Conservation (phyloP, 2,888 invertebrate species). For the Xylota segnis region DNA sequence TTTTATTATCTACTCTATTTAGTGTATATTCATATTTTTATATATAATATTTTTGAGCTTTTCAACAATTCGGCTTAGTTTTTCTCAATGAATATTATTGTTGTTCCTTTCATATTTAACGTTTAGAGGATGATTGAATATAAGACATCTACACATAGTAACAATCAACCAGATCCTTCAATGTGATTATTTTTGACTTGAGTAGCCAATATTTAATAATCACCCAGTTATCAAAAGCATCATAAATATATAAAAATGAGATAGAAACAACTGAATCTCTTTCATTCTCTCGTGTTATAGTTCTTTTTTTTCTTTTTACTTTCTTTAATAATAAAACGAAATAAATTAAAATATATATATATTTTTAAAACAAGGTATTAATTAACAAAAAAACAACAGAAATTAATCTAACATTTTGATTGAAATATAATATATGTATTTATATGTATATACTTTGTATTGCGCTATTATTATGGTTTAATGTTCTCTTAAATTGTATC, state of each 20-base stretch:
- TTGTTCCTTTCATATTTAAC: slow-evolving; percentile 55
- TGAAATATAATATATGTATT: slow-evolving; percentile 57
- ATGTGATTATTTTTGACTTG: not conserved
- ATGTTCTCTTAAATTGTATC: slow-evolving; percentile 74
- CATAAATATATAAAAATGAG: not conserved
- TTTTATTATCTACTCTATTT: slow-evolving; percentile 32
- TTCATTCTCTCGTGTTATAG: slow-evolving; percentile 11
- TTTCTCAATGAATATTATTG: slow-evolving; percentile 13
- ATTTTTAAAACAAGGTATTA: slow-evolving; percentile 20
- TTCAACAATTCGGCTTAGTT: slow-evolving; percentile 54
- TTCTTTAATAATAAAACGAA: slow-evolving; percentile 35
- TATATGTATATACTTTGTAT: slow-evolving; percentile 62
- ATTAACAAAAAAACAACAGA: slow-evolving; percentile 4
- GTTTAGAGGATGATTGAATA: slow-evolving; percentile 24
- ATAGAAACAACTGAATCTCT: slow-evolving; percentile 29
- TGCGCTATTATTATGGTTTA: slow-evolving; percentile 70
- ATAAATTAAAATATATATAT: slow-evolving; percentile 17
- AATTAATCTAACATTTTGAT: slow-evolving; percentile 46
- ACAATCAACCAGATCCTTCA: not conserved
- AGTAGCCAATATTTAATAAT: not conserved
- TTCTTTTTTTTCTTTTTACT: slow-evolving; percentile 20
- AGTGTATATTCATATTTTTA: slow-evolving; percentile 27
- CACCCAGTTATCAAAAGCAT: not conserved
- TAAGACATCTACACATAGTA: not conserved
- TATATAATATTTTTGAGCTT: slow-evolving; percentile 53